A percentile compares a stretch with the other conserved stretches of the same genome.
These are phyloP conservation scores for Eupithecia exiguata DNA, from an alignment of 2,888 invertebrate species.

Conservation along the genomic window DNA sequence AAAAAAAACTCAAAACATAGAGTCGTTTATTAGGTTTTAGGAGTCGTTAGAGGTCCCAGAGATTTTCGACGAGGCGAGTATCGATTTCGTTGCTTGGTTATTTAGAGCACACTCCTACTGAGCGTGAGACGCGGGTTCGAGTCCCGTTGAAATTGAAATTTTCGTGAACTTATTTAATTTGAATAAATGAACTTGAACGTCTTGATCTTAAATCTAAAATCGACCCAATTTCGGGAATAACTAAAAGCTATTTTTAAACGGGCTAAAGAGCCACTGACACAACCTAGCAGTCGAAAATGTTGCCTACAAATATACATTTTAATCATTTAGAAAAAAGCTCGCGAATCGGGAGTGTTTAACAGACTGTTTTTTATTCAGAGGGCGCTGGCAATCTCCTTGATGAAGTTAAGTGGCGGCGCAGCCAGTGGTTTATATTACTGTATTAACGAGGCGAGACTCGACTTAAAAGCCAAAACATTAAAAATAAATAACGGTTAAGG, in stretches of 20 bases:
- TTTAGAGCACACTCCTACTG: too few relatives aligned
- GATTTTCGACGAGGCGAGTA: too few relatives aligned
- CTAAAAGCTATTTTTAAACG: not conserved
- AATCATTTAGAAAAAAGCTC: not conserved
- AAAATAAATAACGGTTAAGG: not conserved
- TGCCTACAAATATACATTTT: not conserved
- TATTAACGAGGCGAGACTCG: not conserved
- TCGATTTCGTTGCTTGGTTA: too few relatives aligned
- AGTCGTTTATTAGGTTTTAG: too few relatives aligned
- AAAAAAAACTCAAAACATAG: too few relatives aligned
- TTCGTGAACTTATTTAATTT: too few relatives aligned
- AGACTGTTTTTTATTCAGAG: slow-evolving; percentile 9
- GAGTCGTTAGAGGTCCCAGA: too few relatives aligned
- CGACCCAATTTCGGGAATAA: too few relatives aligned
- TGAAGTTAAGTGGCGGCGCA: not conserved
- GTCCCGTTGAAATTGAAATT: too few relatives aligned
- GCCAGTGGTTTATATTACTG: slow-evolving; percentile 5
- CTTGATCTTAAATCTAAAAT: too few relatives aligned
- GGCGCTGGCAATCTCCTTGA: slow-evolving; percentile 2
- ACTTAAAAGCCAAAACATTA: not conserved
- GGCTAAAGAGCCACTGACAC: not conserved
- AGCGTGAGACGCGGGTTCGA: too few relatives aligned
- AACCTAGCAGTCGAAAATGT: not conserved
- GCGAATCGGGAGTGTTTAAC: not conserved
- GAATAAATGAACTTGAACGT: too few relatives aligned